Evolutionary conservation across 2,113 vertebrate genomes (phyloP), one percentile per base, ranked within the genome.

Genomic region (Hydrochoerus hydrochaeris): DNA sequence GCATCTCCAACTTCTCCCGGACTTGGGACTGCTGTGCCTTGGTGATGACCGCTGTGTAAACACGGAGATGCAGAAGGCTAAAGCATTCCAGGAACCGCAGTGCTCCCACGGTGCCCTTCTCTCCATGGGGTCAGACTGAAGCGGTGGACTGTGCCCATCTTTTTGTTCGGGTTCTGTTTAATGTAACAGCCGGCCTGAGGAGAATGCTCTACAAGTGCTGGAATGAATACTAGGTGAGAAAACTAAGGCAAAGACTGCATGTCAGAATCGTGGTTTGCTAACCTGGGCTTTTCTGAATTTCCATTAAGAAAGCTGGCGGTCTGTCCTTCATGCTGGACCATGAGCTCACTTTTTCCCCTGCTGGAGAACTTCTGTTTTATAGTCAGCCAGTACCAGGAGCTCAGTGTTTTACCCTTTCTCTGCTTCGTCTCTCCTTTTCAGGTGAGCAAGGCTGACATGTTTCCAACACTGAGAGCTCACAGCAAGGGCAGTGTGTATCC

Each of bases 261-360:
- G 3, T 83, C 9, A 9, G 35, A 75, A 5, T 4, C 1, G 3
- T 28, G 41, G 28, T 17, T 75, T 81, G n/a, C 62, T 62, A 41
- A 30, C 7, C 17, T 1, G 41, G 19, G 41, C 26, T 22, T 54
- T 28, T 65, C 28, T 19, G 30, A 57, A 35, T 44, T 93, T 90
- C 73, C 46, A 28, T 20, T 85, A 35, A 44, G 62, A 88, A 73
- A 67, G 26, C 12, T 63, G 7, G 44, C 30, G 4, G 52, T 1
- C 2, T 28, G 57, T 5, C 20, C 4, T 82, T n/a, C n/a, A 7
- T 0, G 2, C 4, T 8, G 8, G 26, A 2, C 1, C 2, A 6
- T 1, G n/a, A 35, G 26, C 24, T 0, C 1, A 1, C 14, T 60
- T 82, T 52, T 30, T 20, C 20, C 7, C 6, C 12, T 54, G 14